Conservation (phyloP, 1,140 invertebrate species). For the Papilio helenus region DNA sequence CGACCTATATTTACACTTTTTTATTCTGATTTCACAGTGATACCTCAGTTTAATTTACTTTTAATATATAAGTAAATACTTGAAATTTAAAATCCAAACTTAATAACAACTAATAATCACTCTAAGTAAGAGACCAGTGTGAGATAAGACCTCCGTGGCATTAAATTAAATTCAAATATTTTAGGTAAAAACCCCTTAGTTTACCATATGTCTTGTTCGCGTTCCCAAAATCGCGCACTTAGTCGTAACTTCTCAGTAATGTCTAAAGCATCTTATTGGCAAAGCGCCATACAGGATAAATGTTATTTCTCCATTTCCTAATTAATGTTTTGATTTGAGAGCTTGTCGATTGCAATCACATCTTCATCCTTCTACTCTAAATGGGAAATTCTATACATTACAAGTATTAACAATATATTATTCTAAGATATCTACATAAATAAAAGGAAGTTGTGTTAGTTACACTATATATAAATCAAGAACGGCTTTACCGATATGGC, state of each 20-base stretch:
- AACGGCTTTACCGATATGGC: too few relatives aligned
- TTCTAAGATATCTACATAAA: too few relatives aligned
- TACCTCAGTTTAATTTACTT: too few relatives aligned
- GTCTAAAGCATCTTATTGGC: slow-evolving; percentile 1
- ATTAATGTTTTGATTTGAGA: slow-evolving; percentile 5
- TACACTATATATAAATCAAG: too few relatives aligned
- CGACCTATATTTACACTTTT: not conserved
- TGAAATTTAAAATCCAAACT: too few relatives aligned
- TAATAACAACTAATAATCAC: too few relatives aligned
- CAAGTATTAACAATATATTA: not conserved
- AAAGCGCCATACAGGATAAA: slow-evolving; percentile 4
- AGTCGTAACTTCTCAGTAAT: not conserved
- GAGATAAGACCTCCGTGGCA: too few relatives aligned
- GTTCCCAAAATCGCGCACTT: not conserved
- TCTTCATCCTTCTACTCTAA: not conserved
- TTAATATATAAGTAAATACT: too few relatives aligned
- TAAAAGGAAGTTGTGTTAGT: too few relatives aligned
- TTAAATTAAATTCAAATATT: too few relatives aligned
- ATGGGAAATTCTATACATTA: not conserved
- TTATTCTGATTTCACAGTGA: not conserved
- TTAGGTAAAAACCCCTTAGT: not conserved
- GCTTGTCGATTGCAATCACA: slow-evolving; percentile 8
- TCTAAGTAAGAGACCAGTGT: too few relatives aligned
- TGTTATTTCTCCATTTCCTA: slow-evolving; percentile 15
- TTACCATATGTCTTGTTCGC: not conserved